Percentiles rank a stretch among this genome's conserved stretches.
Evolutionary conservation across 1,140 invertebrate species (phyloP).

Genomic region (Mamestra configurata): DNA sequence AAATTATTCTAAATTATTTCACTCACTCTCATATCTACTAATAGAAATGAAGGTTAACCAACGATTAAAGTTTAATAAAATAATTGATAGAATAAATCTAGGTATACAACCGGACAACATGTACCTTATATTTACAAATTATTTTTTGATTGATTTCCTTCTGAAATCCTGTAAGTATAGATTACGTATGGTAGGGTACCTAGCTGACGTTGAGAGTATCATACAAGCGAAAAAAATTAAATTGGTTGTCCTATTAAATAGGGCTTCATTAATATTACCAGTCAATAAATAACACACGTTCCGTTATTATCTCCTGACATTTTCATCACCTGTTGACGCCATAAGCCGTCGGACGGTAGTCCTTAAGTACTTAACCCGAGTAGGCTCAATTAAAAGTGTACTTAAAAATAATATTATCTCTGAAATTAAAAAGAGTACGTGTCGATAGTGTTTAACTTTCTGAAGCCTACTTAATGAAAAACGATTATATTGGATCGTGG

Average conservation of each 20-base stretch:
- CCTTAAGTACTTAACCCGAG: background rate
- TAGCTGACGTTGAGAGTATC: too few species aligned
- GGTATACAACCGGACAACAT: too few species aligned
- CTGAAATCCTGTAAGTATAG: too few species aligned
- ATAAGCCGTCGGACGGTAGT: conserved; percentile 31
- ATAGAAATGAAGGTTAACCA: too few species aligned
- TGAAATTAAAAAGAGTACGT: conserved; percentile 36
- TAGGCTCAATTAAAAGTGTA: conserved; percentile 48
- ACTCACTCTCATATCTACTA: too few species aligned
- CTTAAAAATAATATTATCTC: conserved; percentile 47
- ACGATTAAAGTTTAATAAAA: too few species aligned
- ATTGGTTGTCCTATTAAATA: conserved; percentile 36
- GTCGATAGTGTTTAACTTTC: conserved; percentile 30
- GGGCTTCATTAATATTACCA: conserved; percentile 48
- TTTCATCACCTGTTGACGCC: conserved; percentile 61
- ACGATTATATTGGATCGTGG: conserved; percentile 9
- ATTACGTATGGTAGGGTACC: too few species aligned
- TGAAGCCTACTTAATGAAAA: conserved; percentile 31
- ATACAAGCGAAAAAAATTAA: background rate
- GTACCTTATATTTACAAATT: too few species aligned
- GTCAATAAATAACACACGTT: conserved; percentile 54
- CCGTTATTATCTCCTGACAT: conserved; percentile 61
- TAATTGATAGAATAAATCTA: too few species aligned
- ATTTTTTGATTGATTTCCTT: too few species aligned
- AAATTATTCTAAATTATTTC: too few species aligned